Conservation (phyloP, 2,113 vertebrate genomes). For the Romanogobio albipinnatus region DNA sequence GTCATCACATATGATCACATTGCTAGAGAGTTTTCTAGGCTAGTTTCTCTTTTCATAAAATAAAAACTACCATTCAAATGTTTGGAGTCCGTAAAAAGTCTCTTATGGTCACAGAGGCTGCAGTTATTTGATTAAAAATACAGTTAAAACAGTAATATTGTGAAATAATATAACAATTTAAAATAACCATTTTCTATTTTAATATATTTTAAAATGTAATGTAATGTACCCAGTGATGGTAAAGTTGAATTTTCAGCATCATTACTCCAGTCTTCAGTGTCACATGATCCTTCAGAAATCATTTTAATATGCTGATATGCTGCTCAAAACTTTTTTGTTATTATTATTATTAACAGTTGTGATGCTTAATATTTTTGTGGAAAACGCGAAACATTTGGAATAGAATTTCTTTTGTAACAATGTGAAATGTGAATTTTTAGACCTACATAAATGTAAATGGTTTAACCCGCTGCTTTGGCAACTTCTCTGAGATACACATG, state of each 20-base stretch:
- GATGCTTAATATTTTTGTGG: background rate
- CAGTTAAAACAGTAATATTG: background rate
- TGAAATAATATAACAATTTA: background rate
- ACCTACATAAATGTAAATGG: background rate
- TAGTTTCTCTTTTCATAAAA: background rate
- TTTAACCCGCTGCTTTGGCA: slow-evolving; percentile 23
- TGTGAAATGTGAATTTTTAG: background rate
- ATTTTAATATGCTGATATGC: background rate
- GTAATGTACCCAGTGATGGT: no score
- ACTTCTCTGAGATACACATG: slow-evolving; percentile 22
- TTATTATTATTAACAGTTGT: background rate
- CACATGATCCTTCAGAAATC: background rate
- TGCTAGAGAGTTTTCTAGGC: no score
- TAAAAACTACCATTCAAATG: background rate
- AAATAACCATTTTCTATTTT: no score
- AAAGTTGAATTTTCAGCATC: background rate
- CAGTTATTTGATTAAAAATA: background rate
- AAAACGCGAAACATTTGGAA: background rate
- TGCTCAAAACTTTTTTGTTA: background rate
- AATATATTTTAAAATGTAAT: no score
- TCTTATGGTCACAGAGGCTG: background rate
- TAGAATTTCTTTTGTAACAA: background rate
- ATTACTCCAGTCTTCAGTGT: background rate
- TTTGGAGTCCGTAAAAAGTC: background rate
- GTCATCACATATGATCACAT: background rate